Evolutionary conservation across 2,888 invertebrate genomes (phyloP), one percentile per base, ranked within the genome.

Genomic region (Drosophila nr. perissopoda): DNA sequence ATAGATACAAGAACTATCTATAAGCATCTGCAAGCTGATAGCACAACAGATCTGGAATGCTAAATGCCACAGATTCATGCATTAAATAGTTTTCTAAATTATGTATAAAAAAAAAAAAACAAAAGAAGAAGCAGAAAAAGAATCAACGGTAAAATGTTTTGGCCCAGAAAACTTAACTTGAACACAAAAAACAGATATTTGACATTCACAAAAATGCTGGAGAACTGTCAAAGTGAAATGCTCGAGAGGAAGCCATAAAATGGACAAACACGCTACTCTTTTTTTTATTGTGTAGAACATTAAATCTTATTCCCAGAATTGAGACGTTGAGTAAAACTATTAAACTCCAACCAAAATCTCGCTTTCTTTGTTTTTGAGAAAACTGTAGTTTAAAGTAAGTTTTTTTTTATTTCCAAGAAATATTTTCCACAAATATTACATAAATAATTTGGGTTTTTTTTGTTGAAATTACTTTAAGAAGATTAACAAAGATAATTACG

Each of bases 201-300:
- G 29, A 29, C 51, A n/a, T 29, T 29, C 29, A 48, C 27, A 18
- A 31, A 31, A 31, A 7, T 6, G n/a, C 1, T n/a, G 27, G 27
- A 27, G 13, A 56, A 40, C 29, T 57, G 56, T 56, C 38, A 21
- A 42, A 21, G 29, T 21, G 11, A 31, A 57, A 40, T 42, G 57
- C 10, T 57, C 16, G 42, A 42, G 57, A 16, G 27, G 38, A 31
- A 57, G 57, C 57, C 29, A 57, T 42, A 31, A 57, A 57, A 21
- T 57, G 16, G 6, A 25, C 25, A 31, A 4, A 57, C 57, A 11
- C 16, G n/a, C 40, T 11, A 16, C 10, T 16, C 16, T 16, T 56
- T 27, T 16, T 56, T 18, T 31, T 53, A 18, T 7, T 18, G 27
- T 57, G 27, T 16, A 3, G 21, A 10, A 10, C 40, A 57, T 29